These are phyloP conservation scores for Lepidotrigona ventralis DNA, from an alignment of 1,140 invertebrate genomes.

Conservation along the genomic window DNA sequence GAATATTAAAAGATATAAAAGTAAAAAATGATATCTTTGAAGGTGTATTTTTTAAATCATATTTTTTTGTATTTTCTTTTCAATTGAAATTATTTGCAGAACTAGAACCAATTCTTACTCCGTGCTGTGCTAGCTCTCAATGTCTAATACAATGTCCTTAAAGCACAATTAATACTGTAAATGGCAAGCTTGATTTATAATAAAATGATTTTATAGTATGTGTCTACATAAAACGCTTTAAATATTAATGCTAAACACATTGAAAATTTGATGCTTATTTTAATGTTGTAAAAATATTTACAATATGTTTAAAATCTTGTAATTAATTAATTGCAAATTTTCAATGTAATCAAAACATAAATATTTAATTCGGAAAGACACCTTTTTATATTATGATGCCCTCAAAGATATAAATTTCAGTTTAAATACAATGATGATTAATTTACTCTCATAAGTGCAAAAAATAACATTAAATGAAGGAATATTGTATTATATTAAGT, in stretches of 20 bases:
- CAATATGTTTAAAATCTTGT: background rate
- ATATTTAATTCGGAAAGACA: constrained; percentile 1
- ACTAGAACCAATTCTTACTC: constrained; percentile 32
- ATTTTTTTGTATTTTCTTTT: background rate
- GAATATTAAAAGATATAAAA: background rate
- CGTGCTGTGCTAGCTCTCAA: constrained; percentile 61
- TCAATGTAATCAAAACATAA: constrained; percentile 10
- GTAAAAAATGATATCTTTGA: constrained; percentile 38
- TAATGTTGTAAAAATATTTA: background rate
- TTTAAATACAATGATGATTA: constrained; percentile 3
- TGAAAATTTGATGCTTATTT: constrained; percentile 23
- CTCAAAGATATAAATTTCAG: constrained; percentile 41
- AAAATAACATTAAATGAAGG: constrained; percentile 18
- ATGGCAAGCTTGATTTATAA: constrained; percentile 33
- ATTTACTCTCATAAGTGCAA: background rate
- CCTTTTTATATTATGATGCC: constrained; percentile 4
- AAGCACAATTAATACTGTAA: constrained; percentile 35
- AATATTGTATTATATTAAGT: constrained; percentile 14
- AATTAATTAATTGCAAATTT: constrained; percentile 18
- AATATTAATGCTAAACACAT: constrained; percentile 21
- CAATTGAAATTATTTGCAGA: background rate
- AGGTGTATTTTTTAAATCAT: constrained; percentile 2
- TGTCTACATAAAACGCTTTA: background rate
- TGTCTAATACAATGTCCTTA: constrained; percentile 32
- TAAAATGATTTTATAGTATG: constrained; percentile 29